Evolutionary conservation across 2,797 vertebrate genomes (phyloP).

Genomic region (Falco concolor): DNA sequence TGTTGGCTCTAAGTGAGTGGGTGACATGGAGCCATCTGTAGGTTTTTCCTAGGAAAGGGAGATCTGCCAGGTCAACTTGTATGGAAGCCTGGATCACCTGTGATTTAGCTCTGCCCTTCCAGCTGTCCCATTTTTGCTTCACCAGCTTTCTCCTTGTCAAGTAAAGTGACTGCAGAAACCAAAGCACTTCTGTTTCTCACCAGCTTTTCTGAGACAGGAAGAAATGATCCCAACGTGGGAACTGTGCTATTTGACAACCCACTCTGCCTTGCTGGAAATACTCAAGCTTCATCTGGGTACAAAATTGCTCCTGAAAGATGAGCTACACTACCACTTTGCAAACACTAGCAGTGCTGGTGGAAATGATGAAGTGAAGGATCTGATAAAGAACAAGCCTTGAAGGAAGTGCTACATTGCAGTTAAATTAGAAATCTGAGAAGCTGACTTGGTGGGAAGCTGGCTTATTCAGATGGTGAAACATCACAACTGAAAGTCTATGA

Average conservation of each 20-base stretch:
- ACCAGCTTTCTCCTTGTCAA: not conserved
- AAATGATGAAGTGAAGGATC: not conserved
- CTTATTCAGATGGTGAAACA: not conserved
- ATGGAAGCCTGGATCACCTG: not conserved
- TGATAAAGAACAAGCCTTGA: not conserved
- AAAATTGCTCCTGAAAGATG: not conserved
- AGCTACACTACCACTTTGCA: not conserved
- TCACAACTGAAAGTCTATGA: not conserved
- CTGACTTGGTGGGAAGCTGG: not conserved
- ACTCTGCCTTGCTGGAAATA: constrained; percentile 37
- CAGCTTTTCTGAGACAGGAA: constrained; percentile 38
- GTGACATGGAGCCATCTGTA: not conserved
- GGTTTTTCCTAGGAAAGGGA: not conserved
- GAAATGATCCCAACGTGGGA: constrained; percentile 9
- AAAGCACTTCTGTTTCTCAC: constrained; percentile 9
- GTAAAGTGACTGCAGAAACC: not conserved
- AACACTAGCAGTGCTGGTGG: not conserved
- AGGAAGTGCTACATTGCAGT: not conserved
- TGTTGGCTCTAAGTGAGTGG: not conserved
- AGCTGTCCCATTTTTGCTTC: not conserved
- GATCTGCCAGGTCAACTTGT: not conserved
- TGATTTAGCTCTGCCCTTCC: not conserved
- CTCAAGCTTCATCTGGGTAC: constrained; percentile 16
- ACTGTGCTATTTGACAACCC: constrained; percentile 39
- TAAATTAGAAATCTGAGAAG: constrained; percentile 7